Evolutionary conservation across 2,888 invertebrate genomes (phyloP), one percentile per base, ranked within the genome.

Genomic region (Dermolepida albohirtum): DNA sequence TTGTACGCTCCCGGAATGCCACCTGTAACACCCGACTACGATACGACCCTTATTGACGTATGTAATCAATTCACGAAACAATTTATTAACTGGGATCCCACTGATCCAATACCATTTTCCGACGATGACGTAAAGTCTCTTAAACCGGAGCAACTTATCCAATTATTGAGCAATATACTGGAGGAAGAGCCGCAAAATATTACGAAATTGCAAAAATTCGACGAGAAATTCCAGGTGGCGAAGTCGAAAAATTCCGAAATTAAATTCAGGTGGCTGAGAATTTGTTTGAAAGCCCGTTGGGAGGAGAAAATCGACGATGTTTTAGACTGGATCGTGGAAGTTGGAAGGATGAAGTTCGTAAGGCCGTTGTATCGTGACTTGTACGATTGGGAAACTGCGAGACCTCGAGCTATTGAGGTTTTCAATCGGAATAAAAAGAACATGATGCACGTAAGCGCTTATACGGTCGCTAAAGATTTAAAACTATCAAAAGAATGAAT

Each of bases 341-440:
- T 94, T 78, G 97, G 97, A 39, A 88, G 97, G 64, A 94, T 97
- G 93, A 97, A 97, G 82, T 97, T 90, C 83, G 91, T 94, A 1
- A 87, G 95, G 39, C 96, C 97, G 1, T 86, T 97, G 54, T 97
- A 95, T 83, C 89, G 93, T 70, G 95, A 94, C 78, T 85, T 96
- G 67, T 93, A 90, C 74, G 86, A 85, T 0, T 96, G 96, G 96
- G 89, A 92, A 70, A 88, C 87, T 17, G 88, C 89, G 0, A 87
- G 92, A 70, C 83, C 86, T 1, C 81, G 78, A 70, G 91, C 95
- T 0, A 86, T 95, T 52, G 86, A 89, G 29, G 93, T 91, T 76
- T 96, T 92, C 84, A 80, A 89, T 49, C 83, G 86, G 49, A 88
- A 93, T 72, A 89, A 89, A 77, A 83, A 87, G 52, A 86, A 88